Conservation (phyloP, 2,888 invertebrate species). For the Beris morrisii region DNA sequence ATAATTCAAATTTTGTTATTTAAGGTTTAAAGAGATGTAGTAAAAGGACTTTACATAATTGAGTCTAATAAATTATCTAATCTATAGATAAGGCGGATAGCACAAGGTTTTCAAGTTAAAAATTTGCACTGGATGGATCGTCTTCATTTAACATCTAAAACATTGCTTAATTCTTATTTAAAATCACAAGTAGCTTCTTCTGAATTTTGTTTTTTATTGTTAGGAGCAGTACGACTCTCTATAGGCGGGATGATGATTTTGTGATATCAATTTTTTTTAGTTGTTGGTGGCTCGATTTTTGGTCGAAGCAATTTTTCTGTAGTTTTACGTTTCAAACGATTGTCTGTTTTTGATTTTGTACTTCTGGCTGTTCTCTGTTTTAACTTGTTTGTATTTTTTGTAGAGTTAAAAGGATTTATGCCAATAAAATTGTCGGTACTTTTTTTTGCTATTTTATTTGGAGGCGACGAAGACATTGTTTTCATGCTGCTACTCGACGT, state of each 20-base stretch:
- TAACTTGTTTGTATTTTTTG: not conserved
- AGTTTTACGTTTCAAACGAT: constrained; percentile 1
- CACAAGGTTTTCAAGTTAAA: no score
- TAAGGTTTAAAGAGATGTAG: no score
- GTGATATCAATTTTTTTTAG: constrained; percentile 17
- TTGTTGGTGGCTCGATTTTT: constrained; percentile 29
- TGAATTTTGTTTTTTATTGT: constrained; percentile 26
- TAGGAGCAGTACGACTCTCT: constrained; percentile 1
- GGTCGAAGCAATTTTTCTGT: constrained; percentile 27
- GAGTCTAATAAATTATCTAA: no score
- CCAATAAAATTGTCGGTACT: constrained; percentile 5
- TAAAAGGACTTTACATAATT: no score
- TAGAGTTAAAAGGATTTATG: constrained; percentile 16
- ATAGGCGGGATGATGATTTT: no score
- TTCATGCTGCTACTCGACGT: not conserved
- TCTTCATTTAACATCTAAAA: no score
- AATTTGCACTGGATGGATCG: not conserved
- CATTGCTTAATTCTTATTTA: constrained; percentile 14
- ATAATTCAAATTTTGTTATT: no score
- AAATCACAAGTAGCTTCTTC: not conserved
- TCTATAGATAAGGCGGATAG: no score
- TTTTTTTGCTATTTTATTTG: not conserved
- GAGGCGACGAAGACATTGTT: not conserved
- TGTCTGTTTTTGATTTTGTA: not conserved
- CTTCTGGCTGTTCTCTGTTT: not conserved